Base-by-base conservation (phyloP, 2,888 invertebrate genomes). In the Terebella lapidaria region DNA sequence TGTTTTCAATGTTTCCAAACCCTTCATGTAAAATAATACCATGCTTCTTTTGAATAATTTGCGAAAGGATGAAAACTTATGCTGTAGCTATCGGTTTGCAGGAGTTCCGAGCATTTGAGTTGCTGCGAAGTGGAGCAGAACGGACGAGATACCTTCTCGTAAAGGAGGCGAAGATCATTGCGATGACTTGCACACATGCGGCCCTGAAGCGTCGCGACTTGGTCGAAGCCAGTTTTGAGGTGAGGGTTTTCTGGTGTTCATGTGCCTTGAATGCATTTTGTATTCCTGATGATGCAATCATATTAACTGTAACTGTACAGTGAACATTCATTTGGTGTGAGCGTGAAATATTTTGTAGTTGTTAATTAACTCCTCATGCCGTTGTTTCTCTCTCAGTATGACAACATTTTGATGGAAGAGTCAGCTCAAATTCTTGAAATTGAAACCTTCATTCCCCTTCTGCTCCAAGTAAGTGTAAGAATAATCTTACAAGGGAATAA, bases 161-260 rank as follows among this genome's bases (percentile, higher is more conserved):
- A 0, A 94, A 95, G 77, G 99, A 99, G 79, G 97, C 99, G 0
- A 99, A 97, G 83, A 95, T 99, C 58, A 99, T 99, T 70, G 99
- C 99, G 1, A 99, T 99, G 99, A 99, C 99, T 0, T 99, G 99
- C 83, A 99, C 99, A 0, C 99, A 99, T 81, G 99, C 99, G 0
- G 99, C 99, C 0, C 84, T 99, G 15, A 95, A 97, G 77, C 85
- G 99, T 28, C 89, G 93, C 56, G 99, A 99, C 80, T 84, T 99
- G 2, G 97, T 99, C 0, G 91, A 93, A 76, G 88, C 94, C 81
- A 91, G 89, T 18, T 82, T 81, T 86, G 82, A 81, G 84, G 79
- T 79, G 68, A 46, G 56, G 20, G 5, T 49, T 10, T 22, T 10
- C 10, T n/a, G 10, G 42, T n/a, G 42, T 10, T 15, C 10, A 35